Conservation (phyloP, 2,888 invertebrate genomes). For the Punctoribates punctum region DNA sequence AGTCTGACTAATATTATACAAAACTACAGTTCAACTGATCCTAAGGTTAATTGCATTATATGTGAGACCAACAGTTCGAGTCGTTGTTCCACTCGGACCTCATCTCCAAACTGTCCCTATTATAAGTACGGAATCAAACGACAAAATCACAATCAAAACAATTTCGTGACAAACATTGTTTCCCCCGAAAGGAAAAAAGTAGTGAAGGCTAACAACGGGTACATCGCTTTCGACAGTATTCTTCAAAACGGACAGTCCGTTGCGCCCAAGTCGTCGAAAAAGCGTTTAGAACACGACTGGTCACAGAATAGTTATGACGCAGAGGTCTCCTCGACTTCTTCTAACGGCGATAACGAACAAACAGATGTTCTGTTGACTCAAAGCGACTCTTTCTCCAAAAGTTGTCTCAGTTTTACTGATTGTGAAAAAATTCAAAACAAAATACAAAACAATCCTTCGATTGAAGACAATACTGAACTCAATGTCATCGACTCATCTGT, state of each 20-base stretch:
- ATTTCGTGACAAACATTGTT: neutral
- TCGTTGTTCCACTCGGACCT: neutral
- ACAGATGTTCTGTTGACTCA: neutral
- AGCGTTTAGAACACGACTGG: conserved; percentile 21
- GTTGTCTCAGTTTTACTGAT: neutral
- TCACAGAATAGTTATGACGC: conserved; percentile 33
- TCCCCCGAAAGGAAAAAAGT: neutral
- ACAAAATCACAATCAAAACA: neutral
- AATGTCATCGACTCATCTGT: neutral
- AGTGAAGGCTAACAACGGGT: neutral
- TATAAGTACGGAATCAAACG: conserved; percentile 28
- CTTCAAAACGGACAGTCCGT: neutral
- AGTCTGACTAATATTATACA: conserved; percentile 27
- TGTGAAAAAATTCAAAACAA: conserved; percentile 32
- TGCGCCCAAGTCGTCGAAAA: neutral
- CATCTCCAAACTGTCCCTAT: conserved; percentile 14
- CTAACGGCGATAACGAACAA: conserved; percentile 29
- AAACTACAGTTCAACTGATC: conserved; percentile 1
- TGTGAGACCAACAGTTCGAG: conserved; percentile 22
- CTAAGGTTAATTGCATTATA: conserved; percentile 22
- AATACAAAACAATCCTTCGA: conserved; percentile 18
- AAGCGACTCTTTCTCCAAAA: neutral
- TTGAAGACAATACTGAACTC: conserved; percentile 4
- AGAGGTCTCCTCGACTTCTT: conserved; percentile 31
- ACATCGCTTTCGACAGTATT: neutral